Conservation (phyloP, 2,888 invertebrate genomes). For the Spisula solida region DNA sequence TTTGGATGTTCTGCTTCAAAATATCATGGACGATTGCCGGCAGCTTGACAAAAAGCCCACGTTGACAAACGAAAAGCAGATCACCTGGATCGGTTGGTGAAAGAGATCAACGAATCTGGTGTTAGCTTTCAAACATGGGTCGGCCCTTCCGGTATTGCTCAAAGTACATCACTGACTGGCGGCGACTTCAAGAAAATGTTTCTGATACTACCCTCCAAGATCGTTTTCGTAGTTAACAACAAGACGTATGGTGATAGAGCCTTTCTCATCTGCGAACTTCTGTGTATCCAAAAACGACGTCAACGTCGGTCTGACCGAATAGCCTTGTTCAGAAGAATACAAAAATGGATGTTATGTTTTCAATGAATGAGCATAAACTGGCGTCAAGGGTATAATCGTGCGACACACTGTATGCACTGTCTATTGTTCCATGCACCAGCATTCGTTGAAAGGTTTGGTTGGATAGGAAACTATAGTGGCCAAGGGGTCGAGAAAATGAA, state of each 20-base stretch:
- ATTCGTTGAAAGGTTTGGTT: slow-evolving; percentile 22
- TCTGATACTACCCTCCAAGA: neutral
- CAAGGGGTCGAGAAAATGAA: slow-evolving; percentile 34
- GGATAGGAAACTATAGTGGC: slow-evolving; percentile 8
- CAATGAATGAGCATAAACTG: neutral
- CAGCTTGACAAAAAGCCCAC: slow-evolving; percentile 3
- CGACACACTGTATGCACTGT: slow-evolving; percentile 14
- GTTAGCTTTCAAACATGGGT: slow-evolving; percentile 7
- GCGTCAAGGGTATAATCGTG: slow-evolving; percentile 9
- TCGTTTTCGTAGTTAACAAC: slow-evolving; percentile 16
- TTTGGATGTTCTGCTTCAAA: slow-evolving; percentile 37
- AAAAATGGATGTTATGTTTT: neutral
- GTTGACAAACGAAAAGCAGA: neutral
- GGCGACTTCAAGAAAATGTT: slow-evolving; percentile 22
- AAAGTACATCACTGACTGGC: slow-evolving; percentile 22
- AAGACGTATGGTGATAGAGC: neutral
- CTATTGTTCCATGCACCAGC: slow-evolving; percentile 7
- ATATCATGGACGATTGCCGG: slow-evolving; percentile 31
- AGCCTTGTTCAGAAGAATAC: neutral
- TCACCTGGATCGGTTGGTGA: slow-evolving; percentile 2
- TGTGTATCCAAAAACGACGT: neutral
- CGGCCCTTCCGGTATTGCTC: neutral
- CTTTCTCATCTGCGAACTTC: neutral
- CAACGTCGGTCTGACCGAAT: neutral
- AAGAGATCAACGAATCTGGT: slow-evolving; percentile 9